Evolutionary conservation across 2,113 vertebrate genomes (phyloP), one percentile per base, ranked within the genome.

Genomic region (Anser brachyrhynchus): DNA sequence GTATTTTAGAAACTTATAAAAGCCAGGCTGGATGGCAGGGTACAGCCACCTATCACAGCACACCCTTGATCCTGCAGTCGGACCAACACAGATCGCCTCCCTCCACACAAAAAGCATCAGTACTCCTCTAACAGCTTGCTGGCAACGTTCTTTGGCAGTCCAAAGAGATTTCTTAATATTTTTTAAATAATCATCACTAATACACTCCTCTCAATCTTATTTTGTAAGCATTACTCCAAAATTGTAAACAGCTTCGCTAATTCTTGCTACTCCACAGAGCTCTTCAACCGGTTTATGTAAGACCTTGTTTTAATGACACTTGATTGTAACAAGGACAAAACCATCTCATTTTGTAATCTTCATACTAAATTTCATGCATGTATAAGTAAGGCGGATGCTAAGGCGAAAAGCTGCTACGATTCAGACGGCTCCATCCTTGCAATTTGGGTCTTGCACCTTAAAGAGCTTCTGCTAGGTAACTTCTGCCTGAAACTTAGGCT

Each of bases 301-400:
- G 33, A 86, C 4, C 57, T 65, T 64, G 9, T 57, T 93, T 84
- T 78, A 73, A 65, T 52, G 41, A 71, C 9, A 52, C 35, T 74
- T 80, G 69, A 71, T 46, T 77, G 61, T 35, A 91, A 43, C n/a
- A 73, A 64, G 43, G 37, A 80, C n/a, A 89, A 94, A 95, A 84
- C 0, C 33, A 78, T 37, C 49, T 82, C 26, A 83, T 85, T 89
- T 85, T 79, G 22, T 26, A 82, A 79, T 64, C 62, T 66, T 58
- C 21, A 5, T 37, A 89, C 31, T 67, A 81, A 81, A 84, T 81
- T 64, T 78, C 39, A 87, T 26, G 51, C 80, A 75, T 31, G 46
- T 9, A 3, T 76, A 87, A 91, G 8, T 69, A 89, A 83, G 14
- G 6, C 79, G 51, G 61, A 95, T 49, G 61, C 22, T 19, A 64